These are phyloP conservation scores for Gadopsis bispinosus DNA, from an alignment of 2,797 vertebrate species.

Conservation along the genomic window DNA sequence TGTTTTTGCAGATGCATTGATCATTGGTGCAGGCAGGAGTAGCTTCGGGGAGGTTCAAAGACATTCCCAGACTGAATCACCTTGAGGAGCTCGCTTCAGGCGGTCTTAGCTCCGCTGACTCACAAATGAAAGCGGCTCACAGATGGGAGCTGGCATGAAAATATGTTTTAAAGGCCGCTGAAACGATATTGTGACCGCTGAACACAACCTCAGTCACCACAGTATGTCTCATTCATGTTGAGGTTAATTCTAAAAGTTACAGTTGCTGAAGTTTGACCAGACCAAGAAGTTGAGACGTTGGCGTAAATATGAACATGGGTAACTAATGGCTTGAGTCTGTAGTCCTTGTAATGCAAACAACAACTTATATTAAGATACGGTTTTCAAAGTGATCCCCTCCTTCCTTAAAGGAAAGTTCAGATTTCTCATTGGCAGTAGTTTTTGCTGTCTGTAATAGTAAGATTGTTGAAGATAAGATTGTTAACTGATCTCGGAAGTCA, in stretches of 20 bases:
- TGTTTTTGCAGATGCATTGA: slow-evolving; percentile 62
- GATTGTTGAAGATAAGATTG: background rate
- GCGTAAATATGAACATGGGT: background rate
- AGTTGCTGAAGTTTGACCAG: background rate
- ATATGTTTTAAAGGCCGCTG: slow-evolving; percentile 67
- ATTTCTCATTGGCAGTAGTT: background rate
- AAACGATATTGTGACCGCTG: slow-evolving; percentile 47
- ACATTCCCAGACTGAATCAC: slow-evolving; percentile 70
- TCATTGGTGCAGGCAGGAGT: slow-evolving; percentile 66
- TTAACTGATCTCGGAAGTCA: background rate
- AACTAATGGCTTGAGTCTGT: background rate
- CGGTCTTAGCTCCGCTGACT: slow-evolving; percentile 55
- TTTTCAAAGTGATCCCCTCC: background rate
- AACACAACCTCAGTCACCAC: slow-evolving; percentile 7
- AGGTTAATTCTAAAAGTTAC: background rate
- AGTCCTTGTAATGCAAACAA: background rate
- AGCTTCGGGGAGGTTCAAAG: slow-evolving; percentile 72
- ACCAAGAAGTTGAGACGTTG: background rate
- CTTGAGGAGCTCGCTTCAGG: slow-evolving; percentile 79
- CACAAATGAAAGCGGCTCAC: slow-evolving; percentile 55
- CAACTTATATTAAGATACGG: background rate
- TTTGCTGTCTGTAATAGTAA: background rate
- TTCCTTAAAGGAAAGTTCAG: background rate
- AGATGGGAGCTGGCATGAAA: slow-evolving; percentile 45
- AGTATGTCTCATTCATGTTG: slow-evolving; percentile 23